Conservation (phyloP, 1,140 invertebrate species). For the Hylaeus anthracinus region DNA sequence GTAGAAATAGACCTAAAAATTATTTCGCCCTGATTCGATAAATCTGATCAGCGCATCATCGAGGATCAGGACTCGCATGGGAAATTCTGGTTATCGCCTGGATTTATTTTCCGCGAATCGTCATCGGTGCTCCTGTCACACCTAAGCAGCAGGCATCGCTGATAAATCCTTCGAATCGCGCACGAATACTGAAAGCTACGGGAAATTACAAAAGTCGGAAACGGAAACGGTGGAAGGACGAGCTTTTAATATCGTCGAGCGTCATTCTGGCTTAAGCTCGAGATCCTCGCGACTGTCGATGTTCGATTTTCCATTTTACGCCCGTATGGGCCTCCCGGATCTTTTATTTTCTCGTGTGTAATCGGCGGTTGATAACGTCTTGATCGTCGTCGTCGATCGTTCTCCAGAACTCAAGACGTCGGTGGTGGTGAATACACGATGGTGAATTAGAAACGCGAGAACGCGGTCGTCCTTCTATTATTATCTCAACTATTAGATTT, state of each 20-base stretch:
- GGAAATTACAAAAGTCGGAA: constrained; percentile 81
- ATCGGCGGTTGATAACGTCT: constrained; percentile 31
- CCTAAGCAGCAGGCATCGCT: constrained; percentile 38
- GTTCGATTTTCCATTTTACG: constrained; percentile 59
- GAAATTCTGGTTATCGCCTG: neutral
- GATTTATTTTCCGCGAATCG: constrained; percentile 14
- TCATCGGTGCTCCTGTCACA: constrained; percentile 24
- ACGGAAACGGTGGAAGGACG: constrained; percentile 74
- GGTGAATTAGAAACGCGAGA: neutral
- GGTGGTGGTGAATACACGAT: neutral
- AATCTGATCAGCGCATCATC: too few species aligned
- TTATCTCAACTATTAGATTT: too few species aligned
- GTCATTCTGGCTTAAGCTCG: constrained; percentile 63
- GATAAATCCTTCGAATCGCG: constrained; percentile 61
- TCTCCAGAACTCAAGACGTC: neutral
- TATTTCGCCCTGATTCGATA: neutral
- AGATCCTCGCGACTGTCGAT: constrained; percentile 49
- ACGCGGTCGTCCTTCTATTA: neutral
- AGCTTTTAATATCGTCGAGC: constrained; percentile 79
- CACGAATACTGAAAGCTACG: constrained; percentile 70
- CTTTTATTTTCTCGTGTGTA: constrained; percentile 42
- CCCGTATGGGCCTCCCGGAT: constrained; percentile 11
- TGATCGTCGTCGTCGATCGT: neutral
- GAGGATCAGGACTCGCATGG: neutral
- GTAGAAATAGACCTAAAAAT: neutral